phyloP scores from a whole-genome alignment of 2,888 invertebrate genomes.

The Lochmaea crataegi region DNA sequence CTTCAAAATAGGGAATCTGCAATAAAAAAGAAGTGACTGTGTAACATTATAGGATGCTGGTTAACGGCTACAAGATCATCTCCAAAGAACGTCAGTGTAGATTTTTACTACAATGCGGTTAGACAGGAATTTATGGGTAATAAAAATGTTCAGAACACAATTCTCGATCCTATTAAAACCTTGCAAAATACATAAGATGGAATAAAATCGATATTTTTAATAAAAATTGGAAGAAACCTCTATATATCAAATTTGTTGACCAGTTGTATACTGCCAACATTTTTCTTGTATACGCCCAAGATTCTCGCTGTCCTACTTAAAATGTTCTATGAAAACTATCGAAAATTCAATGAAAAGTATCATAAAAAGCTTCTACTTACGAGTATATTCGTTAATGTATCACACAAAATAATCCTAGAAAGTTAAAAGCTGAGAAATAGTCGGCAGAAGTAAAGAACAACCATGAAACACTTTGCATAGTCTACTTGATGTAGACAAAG shows the following conservation, averaged over 20 bases:
- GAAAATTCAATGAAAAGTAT: slow-evolving; percentile 38
- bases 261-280: slow-evolving; percentile 60
- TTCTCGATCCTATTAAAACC: slow-evolving; percentile 41
- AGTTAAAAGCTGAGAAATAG: slow-evolving; percentile 48
- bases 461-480: slow-evolving; percentile 59
- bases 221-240: slow-evolving; percentile 59
- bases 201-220: slow-evolving; percentile 60
- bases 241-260: slow-evolving; percentile 62
- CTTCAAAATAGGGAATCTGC: slow-evolving; percentile 49
- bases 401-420: slow-evolving; percentile 48
- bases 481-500: slow-evolving; percentile 61
- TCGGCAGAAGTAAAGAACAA: slow-evolving; percentile 51
- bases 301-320: slow-evolving; percentile 61
- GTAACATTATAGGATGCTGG: slow-evolving; percentile 36
- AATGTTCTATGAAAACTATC: slow-evolving; percentile 54
- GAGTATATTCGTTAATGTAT: slow-evolving; percentile 43
- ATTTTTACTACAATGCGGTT: slow-evolving; percentile 41
- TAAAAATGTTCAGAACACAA: slow-evolving; percentile 37
- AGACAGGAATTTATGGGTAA: slow-evolving; percentile 40
- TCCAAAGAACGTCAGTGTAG: slow-evolving; percentile 38
- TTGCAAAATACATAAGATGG: slow-evolving; percentile 37
- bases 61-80: slow-evolving; percentile 35
- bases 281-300: slow-evolving; percentile 62
- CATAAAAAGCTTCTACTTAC: slow-evolving; percentile 50
- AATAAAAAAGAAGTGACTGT: slow-evolving; percentile 42